Conservation (phyloP, 2,888 invertebrate genomes). For the Choristoneura rosaceana region DNA sequence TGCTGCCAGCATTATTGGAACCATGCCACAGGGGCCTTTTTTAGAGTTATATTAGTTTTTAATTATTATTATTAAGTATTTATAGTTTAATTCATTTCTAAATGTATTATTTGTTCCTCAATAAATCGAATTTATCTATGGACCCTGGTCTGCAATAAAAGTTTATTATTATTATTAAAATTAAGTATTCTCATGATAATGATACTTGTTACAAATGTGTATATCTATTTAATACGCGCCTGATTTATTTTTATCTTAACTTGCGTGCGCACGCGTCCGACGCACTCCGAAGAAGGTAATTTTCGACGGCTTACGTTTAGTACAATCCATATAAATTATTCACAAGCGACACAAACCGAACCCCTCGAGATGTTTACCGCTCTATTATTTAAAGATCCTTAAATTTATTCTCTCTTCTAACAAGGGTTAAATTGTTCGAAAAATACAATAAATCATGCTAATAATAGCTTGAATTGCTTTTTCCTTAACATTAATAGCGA, state of each 20-base stretch:
- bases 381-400: slow-evolving; percentile 14
- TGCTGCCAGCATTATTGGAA: too few species aligned
- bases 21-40: too few species aligned
- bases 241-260: not conserved
- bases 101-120: too few species aligned
- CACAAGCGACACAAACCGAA: slow-evolving; percentile 6
- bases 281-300: not conserved
- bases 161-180: too few species aligned
- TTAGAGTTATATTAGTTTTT: too few species aligned
- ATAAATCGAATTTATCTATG: too few species aligned
- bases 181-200: not conserved
- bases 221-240: not conserved
- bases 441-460: slow-evolving; percentile 47
- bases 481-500: slow-evolving; percentile 46
- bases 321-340: slow-evolving; percentile 30
- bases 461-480: slow-evolving; percentile 49
- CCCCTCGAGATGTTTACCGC: slow-evolving; percentile 17
- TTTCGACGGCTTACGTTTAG: slow-evolving; percentile 15
- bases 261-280: not conserved
- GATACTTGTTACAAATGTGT: not conserved
- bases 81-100: too few species aligned
- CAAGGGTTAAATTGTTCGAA: slow-evolving; percentile 5
- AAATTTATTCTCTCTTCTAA: slow-evolving; percentile 7
- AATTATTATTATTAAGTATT: too few species aligned
- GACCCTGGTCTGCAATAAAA: too few species aligned